Conservation (phyloP, 1,140 invertebrate species). For the Drosophila novamexicana region DNA sequence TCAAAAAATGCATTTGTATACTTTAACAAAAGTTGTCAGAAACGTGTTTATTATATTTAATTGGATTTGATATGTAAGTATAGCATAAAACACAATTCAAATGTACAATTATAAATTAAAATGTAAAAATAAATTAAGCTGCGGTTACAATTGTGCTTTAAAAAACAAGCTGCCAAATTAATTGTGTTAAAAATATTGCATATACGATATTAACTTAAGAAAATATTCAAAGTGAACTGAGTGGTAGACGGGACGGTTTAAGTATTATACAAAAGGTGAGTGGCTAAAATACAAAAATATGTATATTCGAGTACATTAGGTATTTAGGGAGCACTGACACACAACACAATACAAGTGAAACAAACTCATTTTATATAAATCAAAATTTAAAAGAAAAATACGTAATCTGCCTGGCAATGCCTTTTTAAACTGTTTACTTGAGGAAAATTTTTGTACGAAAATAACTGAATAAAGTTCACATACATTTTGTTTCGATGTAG, state of each 20-base stretch:
- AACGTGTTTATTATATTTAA: slow-evolving; percentile 65
- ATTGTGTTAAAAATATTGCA: slow-evolving; percentile 28
- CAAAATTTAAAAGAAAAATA: slow-evolving; percentile 34
- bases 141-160: slow-evolving; percentile 40
- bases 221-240: slow-evolving; percentile 31
- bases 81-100: slow-evolving; percentile 57
- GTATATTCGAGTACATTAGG: slow-evolving; percentile 55
- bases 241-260: slow-evolving; percentile 45
- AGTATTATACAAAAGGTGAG: slow-evolving; percentile 69
- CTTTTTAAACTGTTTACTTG: neutral
- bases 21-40: slow-evolving; percentile 67
- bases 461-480: neutral
- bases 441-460: neutral
- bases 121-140: slow-evolving; percentile 33
- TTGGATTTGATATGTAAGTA: slow-evolving; percentile 64
- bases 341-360: slow-evolving; percentile 29
- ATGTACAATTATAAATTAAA: slow-evolving; percentile 55
- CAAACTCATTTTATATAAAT: slow-evolving; percentile 11
- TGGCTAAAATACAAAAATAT: slow-evolving; percentile 24
- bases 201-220: slow-evolving; percentile 53
- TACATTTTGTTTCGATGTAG: neutral
- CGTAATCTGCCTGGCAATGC: slow-evolving; percentile 41
- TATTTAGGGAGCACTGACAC: slow-evolving; percentile 44
- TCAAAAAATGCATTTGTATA: slow-evolving; percentile 25
- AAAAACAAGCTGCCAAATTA: slow-evolving; percentile 29